Evolutionary conservation across 2,113 vertebrate genomes (phyloP), one percentile per base, ranked within the genome.

Genomic region (Tachysurus fulvidraco): DNA sequence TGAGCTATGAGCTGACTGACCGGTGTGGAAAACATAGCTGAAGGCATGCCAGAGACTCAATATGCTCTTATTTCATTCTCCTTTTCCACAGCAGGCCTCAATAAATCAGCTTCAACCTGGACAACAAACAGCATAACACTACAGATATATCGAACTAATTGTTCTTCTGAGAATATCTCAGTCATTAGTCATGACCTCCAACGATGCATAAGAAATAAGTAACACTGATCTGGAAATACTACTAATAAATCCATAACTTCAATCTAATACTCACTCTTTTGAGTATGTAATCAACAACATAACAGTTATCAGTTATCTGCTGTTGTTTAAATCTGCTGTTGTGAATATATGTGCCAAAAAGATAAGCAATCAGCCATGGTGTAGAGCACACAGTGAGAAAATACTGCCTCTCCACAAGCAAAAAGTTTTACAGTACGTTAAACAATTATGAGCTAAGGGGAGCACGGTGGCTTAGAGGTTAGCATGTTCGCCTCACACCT

Each of bases 401-500:
- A 17, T 54, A 3, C 74, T 77, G 67, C 50, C 62, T 19, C 54
- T 21, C 21, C 59, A 69, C 59, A 79, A 77, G 76, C 73, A 41
- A 76, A 25, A 64, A 85, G 77, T 84, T 44, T 87, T 76, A 23
- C n/a, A n/a, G n/a, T n/a, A n/a, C 80, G 86, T 90, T 73, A 83
- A 84, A 69, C 60, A 86, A 87, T 79, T 78, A 83, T 69, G 36
- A 36, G 36, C 28, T 83, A 6, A 83, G n/a, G n/a, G n/a, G n/a
- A n/a, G n/a, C n/a, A n/a, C n/a, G n/a, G n/a, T n/a, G n/a, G n/a
- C n/a, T n/a, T n/a, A n/a, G n/a, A n/a, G n/a, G n/a, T n/a, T n/a
- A n/a, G n/a, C n/a, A n/a, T n/a, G n/a, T n/a, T n/a, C n/a, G n/a
- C n/a, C n/a, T n/a, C n/a, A n/a, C n/a, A n/a, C n/a, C n/a, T n/a